Conservation (phyloP, 2,888 invertebrate species). For the Brachyptera risi region DNA sequence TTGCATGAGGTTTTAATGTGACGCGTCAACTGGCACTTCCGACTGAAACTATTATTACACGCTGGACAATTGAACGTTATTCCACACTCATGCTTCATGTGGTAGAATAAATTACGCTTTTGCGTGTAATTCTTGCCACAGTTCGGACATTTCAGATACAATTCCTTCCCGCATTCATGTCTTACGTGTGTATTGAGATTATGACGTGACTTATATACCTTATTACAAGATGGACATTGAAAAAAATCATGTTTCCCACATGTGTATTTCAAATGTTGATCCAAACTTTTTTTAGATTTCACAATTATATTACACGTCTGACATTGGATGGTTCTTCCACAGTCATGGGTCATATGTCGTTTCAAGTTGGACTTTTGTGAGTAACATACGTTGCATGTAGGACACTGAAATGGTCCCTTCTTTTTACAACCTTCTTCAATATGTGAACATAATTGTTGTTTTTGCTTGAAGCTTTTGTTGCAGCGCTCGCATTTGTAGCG, state of each 20-base stretch:
- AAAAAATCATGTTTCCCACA: too few relatives aligned
- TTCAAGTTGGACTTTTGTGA: too few relatives aligned
- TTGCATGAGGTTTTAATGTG: background rate
- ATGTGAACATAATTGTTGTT: background rate
- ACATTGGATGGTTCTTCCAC: too few relatives aligned
- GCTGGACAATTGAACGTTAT: background rate
- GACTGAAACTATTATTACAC: background rate
- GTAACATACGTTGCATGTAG: too few relatives aligned
- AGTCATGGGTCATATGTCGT: too few relatives aligned
- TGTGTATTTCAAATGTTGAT: too few relatives aligned
- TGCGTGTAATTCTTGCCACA: background rate
- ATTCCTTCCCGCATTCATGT: too few relatives aligned
- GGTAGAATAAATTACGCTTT: background rate
- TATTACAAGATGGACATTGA: background rate
- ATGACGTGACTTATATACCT: too few relatives aligned
- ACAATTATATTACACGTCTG: too few relatives aligned
- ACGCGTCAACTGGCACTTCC: background rate
- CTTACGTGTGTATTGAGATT: too few relatives aligned
- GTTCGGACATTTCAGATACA: background rate
- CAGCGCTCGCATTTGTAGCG: background rate
- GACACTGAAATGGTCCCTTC: background rate
- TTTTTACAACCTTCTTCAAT: background rate
- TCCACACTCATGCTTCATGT: background rate
- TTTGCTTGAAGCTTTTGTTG: background rate
- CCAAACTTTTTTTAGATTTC: too few relatives aligned